Evolutionary conservation across 2,113 vertebrate species (phyloP), one percentile per base, ranked within the genome.

Genomic region (Tichodroma muraria): DNA sequence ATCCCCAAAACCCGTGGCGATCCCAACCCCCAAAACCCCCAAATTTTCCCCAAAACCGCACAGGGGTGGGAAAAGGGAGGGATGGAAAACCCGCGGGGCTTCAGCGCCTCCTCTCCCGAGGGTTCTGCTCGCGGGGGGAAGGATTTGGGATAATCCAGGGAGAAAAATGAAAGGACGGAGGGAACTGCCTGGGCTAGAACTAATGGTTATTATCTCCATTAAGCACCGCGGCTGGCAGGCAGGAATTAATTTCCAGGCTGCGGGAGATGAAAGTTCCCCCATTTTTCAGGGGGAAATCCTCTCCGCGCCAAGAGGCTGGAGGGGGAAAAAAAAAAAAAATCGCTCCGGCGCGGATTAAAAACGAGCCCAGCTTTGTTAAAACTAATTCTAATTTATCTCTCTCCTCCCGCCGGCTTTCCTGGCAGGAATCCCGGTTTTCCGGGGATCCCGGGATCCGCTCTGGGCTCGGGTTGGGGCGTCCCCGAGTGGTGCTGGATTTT

Each of bases 161-260:
- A 88, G 88, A 89, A 73, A 94, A 94, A 91, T 35, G 90, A 44
- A 56, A 84, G 80, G 88, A 17, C n/a, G n/a, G 75, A 91, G 37
- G 44, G 85, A 37, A 83, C 80, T 90, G 96, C 81, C 96, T 85
- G 76, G 94, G 79, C 61, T 47, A 95, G 96, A 91, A 97, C 92
- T 94, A 95, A 97, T 96, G 87, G 95, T 94, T 90, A 89, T 97
- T 94, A 96, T 96, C 94, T 72, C 18, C 95, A 89, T 96, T 96
- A 93, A 96, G 94, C 94, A 93, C 93, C 83, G 4, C 4, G 24
- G 13, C 25, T 9, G 50, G 50, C 96, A 90, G 90, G 77, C 78
- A 44, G 86, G 96, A 94, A 97, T 96, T 97, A 87, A 97, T 97
- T 95, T 70, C 92, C 90, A 56, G 61, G 88, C 82, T 38, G 85